Percentiles rank a stretch among this genome's conserved stretches.
Conservation (phyloP, 2,797 vertebrate species). For the Avahi laniger region DNA sequence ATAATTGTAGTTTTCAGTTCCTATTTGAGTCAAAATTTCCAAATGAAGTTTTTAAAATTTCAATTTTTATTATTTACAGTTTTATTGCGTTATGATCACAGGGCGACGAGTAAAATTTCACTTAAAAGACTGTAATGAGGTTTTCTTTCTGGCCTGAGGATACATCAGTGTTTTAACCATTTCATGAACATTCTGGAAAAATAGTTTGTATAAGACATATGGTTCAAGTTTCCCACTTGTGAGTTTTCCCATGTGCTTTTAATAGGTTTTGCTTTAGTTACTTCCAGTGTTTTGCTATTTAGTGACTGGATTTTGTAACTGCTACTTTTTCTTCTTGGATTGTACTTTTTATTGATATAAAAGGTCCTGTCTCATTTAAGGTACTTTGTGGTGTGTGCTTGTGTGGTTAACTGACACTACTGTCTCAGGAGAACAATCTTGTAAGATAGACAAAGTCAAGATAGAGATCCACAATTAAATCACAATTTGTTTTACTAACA, state of each 20-base stretch:
- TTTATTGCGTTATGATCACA: slow-evolving; percentile 15
- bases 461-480: slow-evolving; percentile 29
- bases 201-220: background rate
- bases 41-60: slow-evolving; percentile 30
- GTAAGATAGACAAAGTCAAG: background rate
- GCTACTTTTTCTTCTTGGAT: background rate
- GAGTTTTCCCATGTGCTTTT: background rate
- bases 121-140: background rate
- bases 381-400: background rate
- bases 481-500: slow-evolving; percentile 21
- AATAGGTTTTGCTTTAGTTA: background rate
- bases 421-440: slow-evolving; percentile 4
- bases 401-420: background rate
- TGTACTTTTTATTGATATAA: background rate
- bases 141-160: slow-evolving; percentile 1
- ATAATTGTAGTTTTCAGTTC: background rate
- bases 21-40: background rate
- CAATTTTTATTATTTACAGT: slow-evolving; percentile 22
- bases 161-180: slow-evolving; percentile 6
- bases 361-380: background rate
- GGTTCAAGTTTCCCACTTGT: background rate
- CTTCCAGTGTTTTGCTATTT: background rate
- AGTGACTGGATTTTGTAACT: background rate
- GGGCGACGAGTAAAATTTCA: background rate
- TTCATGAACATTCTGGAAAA: slow-evolving; percentile 10